Evolutionary conservation across 2,113 vertebrate genomes (phyloP), one percentile per base, ranked within the genome.

Genomic region (Cottus gobio): DNA sequence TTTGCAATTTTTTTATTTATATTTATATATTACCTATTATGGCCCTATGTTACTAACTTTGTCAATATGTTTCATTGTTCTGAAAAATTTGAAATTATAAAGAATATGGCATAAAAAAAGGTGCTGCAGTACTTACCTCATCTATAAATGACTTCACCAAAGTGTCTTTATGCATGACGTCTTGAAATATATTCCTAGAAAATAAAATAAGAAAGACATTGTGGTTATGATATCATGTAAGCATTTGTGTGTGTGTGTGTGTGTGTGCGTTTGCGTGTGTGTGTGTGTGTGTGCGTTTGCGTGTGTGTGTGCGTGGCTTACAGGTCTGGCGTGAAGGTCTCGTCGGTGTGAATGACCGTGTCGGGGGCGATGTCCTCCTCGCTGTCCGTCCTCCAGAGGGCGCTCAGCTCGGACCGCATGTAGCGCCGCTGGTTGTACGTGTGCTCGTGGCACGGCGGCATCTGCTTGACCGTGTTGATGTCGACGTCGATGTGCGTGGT

Each of bases 401-500:
- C 93, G 16, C 94, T 95, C 52, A 99, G 95, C 91, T 99, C 97
- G 0, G 96, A 96, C 0, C 95, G 95, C 97, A 99, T 98, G 70
- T 99, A 99, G 71, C 96, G 94, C 3, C 97, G 94, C 82, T 99
- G 98, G 90, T 97, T 97, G 86, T 97, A 99, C 16, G 95, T 97
- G 89, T 99, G 98, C 18, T 99, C 98, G 0, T 99, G 97, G 90
- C 97, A 99, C 0, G 97, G 98, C 0, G 98, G 96, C 97, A 99
- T 99, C 95, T 99, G 98, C 89, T 97, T 98, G 64, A 99, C 97
- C 0, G 97, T 97, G 78, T 98, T 98, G 90, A 99, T 96, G 90
- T 99, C 98, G 44, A 99, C 97, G 30, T 99, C 98, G 48, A 99
- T 98, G 89, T 99, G 98, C 0, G 98, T 99, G 85, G 96, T 98